phyloP scores from a whole-genome alignment of 2,113 vertebrate species.

The Microcebus jonahi region DNA sequence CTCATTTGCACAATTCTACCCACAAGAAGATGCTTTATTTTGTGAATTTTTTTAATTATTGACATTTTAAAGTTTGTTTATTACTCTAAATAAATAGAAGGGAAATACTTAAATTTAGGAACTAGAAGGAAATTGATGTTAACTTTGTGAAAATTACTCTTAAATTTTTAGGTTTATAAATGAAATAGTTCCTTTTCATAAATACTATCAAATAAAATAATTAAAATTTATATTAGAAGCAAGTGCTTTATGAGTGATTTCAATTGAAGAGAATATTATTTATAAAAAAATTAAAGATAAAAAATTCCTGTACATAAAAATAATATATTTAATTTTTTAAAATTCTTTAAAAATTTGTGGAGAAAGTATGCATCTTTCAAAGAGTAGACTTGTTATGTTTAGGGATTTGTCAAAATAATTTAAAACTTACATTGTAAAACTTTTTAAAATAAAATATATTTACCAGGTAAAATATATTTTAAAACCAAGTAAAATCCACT shows the following conservation, averaged over 20 bases:
- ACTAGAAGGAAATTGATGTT: background rate
- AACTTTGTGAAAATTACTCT: background rate
- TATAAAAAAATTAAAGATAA: background rate
- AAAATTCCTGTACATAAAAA: background rate
- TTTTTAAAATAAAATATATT: background rate
- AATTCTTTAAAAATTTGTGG: background rate
- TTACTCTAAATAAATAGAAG: background rate
- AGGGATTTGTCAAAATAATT: background rate
- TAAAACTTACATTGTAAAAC: background rate
- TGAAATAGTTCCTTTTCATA: background rate
- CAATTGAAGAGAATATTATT: background rate
- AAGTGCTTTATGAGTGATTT: background rate
- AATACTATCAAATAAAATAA: background rate
- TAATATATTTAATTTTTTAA: background rate
- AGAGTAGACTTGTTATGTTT: background rate
- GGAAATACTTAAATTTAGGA: background rate
- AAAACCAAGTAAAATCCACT: background rate
- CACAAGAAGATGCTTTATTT: background rate
- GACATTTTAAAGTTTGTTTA: background rate
- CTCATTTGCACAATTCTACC: background rate
- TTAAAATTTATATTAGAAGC: background rate
- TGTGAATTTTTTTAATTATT: background rate
- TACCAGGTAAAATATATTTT: background rate
- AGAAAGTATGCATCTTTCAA: background rate
- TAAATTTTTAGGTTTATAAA: background rate